Evolutionary conservation across 2,888 invertebrate genomes (phyloP).

Genomic region (Drosophila peninsularis): DNA sequence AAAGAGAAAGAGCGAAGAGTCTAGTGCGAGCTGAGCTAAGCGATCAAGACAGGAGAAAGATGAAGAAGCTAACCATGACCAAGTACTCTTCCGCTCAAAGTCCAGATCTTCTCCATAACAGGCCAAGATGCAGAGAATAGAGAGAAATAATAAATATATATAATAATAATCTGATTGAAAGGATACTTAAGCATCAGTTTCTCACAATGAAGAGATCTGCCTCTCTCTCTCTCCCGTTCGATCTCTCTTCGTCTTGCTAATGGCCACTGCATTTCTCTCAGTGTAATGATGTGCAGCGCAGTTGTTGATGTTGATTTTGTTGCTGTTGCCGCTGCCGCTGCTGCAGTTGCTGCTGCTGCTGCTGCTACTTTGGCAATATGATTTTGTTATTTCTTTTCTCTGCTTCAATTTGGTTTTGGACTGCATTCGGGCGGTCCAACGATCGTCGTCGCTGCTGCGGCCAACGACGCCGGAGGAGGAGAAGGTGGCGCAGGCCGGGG

Average conservation of each 20-base stretch:
- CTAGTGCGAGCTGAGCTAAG: too few species aligned
- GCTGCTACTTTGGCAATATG: slow-evolving; percentile 73
- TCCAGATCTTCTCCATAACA: too few species aligned
- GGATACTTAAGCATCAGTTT: neutral
- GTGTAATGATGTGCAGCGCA: slow-evolving; percentile 31
- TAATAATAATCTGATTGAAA: neutral
- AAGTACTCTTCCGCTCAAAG: too few species aligned
- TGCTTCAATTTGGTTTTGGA: slow-evolving; percentile 69
- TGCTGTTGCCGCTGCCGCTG: slow-evolving; percentile 37
- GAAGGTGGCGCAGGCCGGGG: slow-evolving; percentile 8
- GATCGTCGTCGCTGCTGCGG: slow-evolving; percentile 24
- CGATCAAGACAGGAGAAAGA: too few species aligned
- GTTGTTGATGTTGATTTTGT: slow-evolving; percentile 35
- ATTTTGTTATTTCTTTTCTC: slow-evolving; percentile 55
- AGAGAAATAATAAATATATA: too few species aligned
- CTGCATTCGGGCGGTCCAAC: slow-evolving; percentile 60
- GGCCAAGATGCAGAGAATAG: too few species aligned
- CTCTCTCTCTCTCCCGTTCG: neutral
- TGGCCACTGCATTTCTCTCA: slow-evolving; percentile 5
- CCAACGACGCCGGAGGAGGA: slow-evolving; percentile 9
- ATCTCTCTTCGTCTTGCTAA: neutral
- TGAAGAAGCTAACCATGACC: too few species aligned
- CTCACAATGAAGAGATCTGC: neutral
- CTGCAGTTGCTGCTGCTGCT: slow-evolving; percentile 40
- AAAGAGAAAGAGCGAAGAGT: too few species aligned